Conservation (phyloP, 2,113 vertebrate species). For the Podarcis raffonei region DNA sequence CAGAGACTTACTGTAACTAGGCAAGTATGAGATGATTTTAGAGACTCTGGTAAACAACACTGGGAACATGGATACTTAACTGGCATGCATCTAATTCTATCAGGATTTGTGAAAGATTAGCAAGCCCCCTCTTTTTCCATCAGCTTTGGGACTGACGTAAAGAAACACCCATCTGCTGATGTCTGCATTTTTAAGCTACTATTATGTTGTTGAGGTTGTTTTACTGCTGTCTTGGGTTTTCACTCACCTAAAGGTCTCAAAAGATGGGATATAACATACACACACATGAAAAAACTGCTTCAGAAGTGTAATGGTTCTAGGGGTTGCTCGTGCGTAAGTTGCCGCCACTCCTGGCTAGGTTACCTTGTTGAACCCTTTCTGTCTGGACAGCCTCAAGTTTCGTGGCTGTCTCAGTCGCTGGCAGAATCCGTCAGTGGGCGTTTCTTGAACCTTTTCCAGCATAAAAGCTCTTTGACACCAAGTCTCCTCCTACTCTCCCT, state of each 20-base stretch:
- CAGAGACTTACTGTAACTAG: neutral
- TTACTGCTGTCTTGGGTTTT: neutral
- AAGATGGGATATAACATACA: neutral
- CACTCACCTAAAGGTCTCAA: no score
- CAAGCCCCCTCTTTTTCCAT: neutral
- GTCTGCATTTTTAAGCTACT: neutral
- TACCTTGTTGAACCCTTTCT: no score
- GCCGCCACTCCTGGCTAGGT: no score
- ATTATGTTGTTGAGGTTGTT: neutral
- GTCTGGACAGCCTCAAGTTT: no score
- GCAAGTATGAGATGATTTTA: neutral
- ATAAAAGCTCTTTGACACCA: no score
- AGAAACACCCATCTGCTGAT: neutral
- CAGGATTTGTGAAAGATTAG: neutral
- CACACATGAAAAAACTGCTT: neutral
- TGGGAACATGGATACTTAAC: neutral
- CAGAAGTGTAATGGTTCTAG: no score
- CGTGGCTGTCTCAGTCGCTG: no score
- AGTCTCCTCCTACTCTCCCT: no score
- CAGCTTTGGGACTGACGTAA: neutral
- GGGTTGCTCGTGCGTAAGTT: no score
- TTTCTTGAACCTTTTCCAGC: no score
- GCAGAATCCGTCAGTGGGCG: no score
- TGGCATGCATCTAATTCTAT: neutral
- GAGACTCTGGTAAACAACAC: neutral